Base-by-base conservation (phyloP, 2,888 invertebrate genomes). In the Smittia aterrima region DNA sequence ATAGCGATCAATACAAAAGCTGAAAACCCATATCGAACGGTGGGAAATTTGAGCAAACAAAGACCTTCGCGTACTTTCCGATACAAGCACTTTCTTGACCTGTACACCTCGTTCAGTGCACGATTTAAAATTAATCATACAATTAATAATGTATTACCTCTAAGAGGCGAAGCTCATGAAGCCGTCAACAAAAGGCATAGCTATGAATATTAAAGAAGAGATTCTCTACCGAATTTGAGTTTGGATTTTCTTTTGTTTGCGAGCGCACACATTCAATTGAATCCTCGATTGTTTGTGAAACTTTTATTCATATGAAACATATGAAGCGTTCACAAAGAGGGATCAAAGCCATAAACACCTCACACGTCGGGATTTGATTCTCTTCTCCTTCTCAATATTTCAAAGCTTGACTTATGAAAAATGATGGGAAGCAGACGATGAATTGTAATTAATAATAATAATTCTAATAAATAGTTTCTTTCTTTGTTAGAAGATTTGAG, bases 91-190 rank as follows among this genome's bases (percentile, higher is more conserved):
- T 47, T 47, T 47, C 47, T 47, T 47, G 47, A 16, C 47, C 16
- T 47, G 47, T 47, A 11, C 47, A 47, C 11, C 47, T 47, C 47
- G 47, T 16, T 47, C 16, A 32, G 32, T 16, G 16, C 47, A 47
- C 40, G 41, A 68, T 68, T 68, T 25, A 41, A 54, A 70, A 70
- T 70, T 70, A 70, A 70, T 70, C 70, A 70, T 70, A 70, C 41
- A 70, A 70, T 70, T 70, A 70, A 54, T 70, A 53, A 70, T 70
- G 68, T 68, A 68, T 68, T 68, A 68, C 40, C 68, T 20, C n/a
- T 47, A 47, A 47, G 47, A 47, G 47, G 16, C 47, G 47, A 47
- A 47, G n/a, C 47, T 47, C 47, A 16, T 47, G 16, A 47, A 16
- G 16, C 47, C 47, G 16, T 47, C 47, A 47, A 47, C 47, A 47